These are phyloP conservation scores for Hippocampus mohnikei DNA, from an alignment of 2,113 vertebrate genomes.

Conservation along the genomic window DNA sequence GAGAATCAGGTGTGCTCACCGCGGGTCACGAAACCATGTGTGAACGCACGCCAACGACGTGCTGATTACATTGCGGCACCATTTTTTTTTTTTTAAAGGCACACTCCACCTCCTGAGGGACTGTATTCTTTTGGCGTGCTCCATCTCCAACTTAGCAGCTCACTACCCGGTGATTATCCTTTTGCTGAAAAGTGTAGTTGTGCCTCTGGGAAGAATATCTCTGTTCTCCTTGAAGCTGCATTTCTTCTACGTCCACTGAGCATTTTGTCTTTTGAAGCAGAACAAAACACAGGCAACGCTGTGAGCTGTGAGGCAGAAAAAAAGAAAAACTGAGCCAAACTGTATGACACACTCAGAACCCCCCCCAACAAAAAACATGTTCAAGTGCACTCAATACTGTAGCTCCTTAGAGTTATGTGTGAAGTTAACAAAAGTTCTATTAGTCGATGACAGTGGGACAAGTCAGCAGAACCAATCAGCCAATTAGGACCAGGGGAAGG, in stretches of 20 bases:
- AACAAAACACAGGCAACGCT: conserved; percentile 1
- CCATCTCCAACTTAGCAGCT: conserved; percentile 25
- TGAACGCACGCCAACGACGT: conserved; percentile 44
- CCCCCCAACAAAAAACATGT: not conserved
- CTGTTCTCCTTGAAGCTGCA: conserved; percentile 33
- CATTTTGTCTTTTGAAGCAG: conserved; percentile 10
- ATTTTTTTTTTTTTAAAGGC: conserved; percentile 1
- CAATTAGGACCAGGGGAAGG: not conserved
- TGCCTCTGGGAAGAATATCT: conserved; percentile 31
- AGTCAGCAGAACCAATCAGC: not conserved
- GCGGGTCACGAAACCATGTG: conserved; percentile 54
- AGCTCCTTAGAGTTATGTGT: not conserved
- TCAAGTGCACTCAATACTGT: not conserved
- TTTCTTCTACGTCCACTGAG: conserved; percentile 30
- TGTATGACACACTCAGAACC: not conserved
- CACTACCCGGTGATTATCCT: conserved; percentile 33
- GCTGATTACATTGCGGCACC: conserved; percentile 27
- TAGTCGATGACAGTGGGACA: not conserved
- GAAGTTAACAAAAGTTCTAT: not conserved
- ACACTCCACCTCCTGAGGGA: conserved; percentile 20
- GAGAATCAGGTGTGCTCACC: conserved; percentile 58
- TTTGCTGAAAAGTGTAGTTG: conserved; percentile 22
- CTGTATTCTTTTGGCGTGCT: conserved; percentile 14
- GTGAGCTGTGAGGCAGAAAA: not conserved
- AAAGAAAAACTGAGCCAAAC: not conserved